These are phyloP conservation scores for Aphidius gifuensis DNA, from an alignment of 1,140 invertebrate species.

Conservation along the genomic window DNA sequence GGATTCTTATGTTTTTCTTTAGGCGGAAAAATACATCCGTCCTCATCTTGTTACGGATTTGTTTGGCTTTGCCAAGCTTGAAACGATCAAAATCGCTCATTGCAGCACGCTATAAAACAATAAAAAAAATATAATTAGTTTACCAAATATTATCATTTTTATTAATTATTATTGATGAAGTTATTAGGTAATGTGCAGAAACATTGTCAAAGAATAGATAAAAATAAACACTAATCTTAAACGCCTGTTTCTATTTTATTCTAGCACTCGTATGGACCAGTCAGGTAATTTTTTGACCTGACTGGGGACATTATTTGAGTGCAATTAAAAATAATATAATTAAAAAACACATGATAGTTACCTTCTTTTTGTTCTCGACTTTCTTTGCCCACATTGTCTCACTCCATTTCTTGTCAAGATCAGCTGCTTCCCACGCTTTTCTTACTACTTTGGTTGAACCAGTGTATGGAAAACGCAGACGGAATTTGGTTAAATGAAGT, in stretches of 20 bases:
- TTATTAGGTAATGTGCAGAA: too few species aligned
- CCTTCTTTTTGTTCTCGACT: slow-evolving; percentile 78
- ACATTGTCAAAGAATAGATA: too few species aligned
- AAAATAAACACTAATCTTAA: too few species aligned
- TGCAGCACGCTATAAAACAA: slow-evolving; percentile 62
- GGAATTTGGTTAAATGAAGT: slow-evolving; percentile 90
- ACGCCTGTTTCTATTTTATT: too few species aligned
- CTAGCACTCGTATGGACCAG: too few species aligned
- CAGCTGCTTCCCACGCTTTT: slow-evolving; percentile 80
- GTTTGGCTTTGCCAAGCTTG: slow-evolving; percentile 86
- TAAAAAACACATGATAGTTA: slow-evolving; percentile 48
- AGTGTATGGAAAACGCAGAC: slow-evolving; percentile 82
- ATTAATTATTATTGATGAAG: too few species aligned
- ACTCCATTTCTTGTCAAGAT: slow-evolving; percentile 76
- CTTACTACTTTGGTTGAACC: slow-evolving; percentile 80
- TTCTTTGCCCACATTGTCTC: slow-evolving; percentile 77
- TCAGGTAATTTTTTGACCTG: too few species aligned
- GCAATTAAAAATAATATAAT: not conserved
- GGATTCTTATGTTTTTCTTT: slow-evolving; percentile 62
- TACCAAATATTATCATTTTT: too few species aligned
- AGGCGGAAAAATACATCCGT: slow-evolving; percentile 76
- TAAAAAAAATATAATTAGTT: slow-evolving; percentile 4
- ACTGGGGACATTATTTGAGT: too few species aligned
- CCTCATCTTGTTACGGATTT: slow-evolving; percentile 83
- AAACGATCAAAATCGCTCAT: slow-evolving; percentile 95